Base-by-base conservation (phyloP, 2,113 vertebrate species). In the Forbesichthys papilliferus region DNA sequence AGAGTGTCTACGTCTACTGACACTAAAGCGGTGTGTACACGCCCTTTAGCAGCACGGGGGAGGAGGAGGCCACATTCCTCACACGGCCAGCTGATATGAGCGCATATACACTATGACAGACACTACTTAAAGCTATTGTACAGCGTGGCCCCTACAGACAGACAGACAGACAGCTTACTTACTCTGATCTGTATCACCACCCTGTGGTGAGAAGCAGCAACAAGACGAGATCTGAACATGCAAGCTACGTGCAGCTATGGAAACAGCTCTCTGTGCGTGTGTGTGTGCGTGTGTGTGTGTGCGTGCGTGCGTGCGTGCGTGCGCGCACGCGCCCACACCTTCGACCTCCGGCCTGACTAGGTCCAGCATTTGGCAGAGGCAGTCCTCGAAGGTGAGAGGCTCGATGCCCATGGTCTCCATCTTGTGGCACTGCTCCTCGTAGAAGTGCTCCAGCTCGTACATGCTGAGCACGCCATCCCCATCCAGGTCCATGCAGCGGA, bases 401-500 rank as follows among this genome's bases (percentile, higher is more conserved):
- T 98, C 97, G 54, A 99, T 94, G 36, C 92, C 94, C 94, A 97
- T 93, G 70, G 92, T 87, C 67, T 95, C 94, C 86, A 99, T 90
- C 80, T 95, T 94, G 72, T 94, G 96, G 79, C 95, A 93, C 82
- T 99, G 97, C 73, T 98, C 97, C 86, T 98, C 95, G 42, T 99
- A 99, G 90, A 99, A 98, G 75, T 93, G 94, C 81, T 98, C 93
- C 69, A 99, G 79, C 87, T 99, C 97, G 49, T 96, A 98, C 94
- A 98, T 95, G 73, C 96, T 97, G 68, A 99, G 87, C 52, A 90
- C 91, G 0, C 97, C 97, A 46, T 99, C 97, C 1, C 97, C 97
- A 36, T 99, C 96, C 67, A 99, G 85, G 83, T 98, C 97, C 97
- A 99, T 97, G 77, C 96, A 98, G 81, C 97, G 97, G 90, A 99